Conservation (phyloP, 2,113 vertebrate genomes). For the Sceloporus tristichus region DNA sequence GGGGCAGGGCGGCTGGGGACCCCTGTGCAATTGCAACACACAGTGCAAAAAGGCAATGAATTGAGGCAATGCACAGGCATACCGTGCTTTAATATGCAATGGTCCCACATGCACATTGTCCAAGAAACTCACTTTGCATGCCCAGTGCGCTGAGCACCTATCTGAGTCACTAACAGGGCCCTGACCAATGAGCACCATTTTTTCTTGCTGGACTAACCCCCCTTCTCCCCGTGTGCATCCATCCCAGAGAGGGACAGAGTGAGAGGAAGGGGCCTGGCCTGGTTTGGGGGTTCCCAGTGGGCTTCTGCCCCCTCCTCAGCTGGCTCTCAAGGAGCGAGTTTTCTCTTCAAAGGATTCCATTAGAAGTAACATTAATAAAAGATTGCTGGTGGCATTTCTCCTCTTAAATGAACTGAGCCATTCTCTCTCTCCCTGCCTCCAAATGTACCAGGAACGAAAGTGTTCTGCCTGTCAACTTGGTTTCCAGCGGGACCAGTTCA, state of each 20-base stretch:
- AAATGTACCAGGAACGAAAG: not conserved
- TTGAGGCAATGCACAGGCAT: too few species aligned
- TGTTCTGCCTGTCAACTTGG: not conserved
- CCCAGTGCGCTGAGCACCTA: too few species aligned
- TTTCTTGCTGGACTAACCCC: not conserved
- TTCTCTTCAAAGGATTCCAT: constrained; percentile 7
- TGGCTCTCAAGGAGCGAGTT: not conserved
- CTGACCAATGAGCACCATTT: not conserved
- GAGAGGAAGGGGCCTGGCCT: not conserved
- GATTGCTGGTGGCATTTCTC: not conserved
- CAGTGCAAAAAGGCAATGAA: too few species aligned
- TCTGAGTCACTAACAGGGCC: too few species aligned
- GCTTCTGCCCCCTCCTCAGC: not conserved
- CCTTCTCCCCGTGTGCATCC: too few species aligned
- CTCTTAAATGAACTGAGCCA: constrained; percentile 11
- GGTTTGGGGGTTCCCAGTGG: too few species aligned
- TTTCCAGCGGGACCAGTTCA: constrained; percentile 42
- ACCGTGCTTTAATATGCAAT: too few species aligned
- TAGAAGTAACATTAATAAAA: constrained; percentile 21
- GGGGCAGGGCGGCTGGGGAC: too few species aligned
- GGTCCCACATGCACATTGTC: too few species aligned
- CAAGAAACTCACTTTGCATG: too few species aligned
- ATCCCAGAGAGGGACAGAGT: not conserved
- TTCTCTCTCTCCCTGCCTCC: not conserved
- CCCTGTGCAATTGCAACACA: too few species aligned